These are phyloP conservation scores for Actinostola sp. DNA, from an alignment of 92 coral and sea anemone species.

Conservation along the genomic window DNA sequence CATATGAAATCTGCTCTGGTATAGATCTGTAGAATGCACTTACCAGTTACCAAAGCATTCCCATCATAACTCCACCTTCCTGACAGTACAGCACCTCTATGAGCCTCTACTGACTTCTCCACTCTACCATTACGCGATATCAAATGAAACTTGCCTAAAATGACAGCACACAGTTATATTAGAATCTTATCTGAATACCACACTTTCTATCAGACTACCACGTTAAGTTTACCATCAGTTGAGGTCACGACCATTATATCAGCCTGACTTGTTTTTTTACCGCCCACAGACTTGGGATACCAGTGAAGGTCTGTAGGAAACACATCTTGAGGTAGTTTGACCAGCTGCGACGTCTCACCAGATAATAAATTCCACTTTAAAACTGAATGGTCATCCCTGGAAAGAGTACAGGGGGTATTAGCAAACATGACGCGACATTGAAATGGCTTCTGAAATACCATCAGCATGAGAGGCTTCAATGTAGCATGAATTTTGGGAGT, in stretches of 20 bases:
- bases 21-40: no score
- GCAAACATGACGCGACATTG: no score
- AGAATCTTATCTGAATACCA: no score
- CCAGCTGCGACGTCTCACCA: conserved; percentile 95
- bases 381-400: conserved; percentile 89
- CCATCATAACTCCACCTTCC: conserved; percentile 99
- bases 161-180: no score
- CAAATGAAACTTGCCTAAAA: conserved; percentile 88
- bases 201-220: no score
- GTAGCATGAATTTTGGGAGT: no score
- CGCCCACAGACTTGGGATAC: conserved; percentile 89
- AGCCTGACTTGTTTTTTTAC: conserved; percentile 87
- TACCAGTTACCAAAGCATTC: conserved; percentile 98
- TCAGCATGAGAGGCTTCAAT: no score
- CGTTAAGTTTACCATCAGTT: conserved; percentile 79
- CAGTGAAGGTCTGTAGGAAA: conserved; percentile 95
- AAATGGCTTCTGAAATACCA: no score
- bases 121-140: conserved; percentile 93
- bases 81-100: conserved; percentile 94
- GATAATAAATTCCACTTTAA: conserved; percentile 92
- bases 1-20: no score
- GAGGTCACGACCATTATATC: conserved; percentile 92
- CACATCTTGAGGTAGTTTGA: conserved; percentile 79
- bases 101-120: conserved; percentile 98
- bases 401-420: neutral